Percentiles rank a stretch among this genome's conserved stretches.
Conservation (phyloP, 2,888 invertebrate genomes). For the Blastobasis lacticolella region DNA sequence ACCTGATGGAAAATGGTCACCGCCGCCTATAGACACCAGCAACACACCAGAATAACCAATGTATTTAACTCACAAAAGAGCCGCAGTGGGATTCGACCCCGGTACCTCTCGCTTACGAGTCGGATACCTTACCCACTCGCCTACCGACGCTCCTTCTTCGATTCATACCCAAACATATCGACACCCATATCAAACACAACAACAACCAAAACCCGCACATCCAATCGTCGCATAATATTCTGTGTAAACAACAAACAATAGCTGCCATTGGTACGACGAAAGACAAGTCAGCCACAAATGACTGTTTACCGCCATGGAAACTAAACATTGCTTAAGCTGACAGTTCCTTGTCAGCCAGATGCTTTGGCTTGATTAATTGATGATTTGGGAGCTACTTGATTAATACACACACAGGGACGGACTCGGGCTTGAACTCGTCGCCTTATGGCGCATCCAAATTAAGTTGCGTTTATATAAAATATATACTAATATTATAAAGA, state of each 20-base stretch:
- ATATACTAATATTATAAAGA: too few relatives aligned
- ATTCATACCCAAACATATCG: too few relatives aligned
- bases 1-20: too few relatives aligned
- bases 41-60: too few relatives aligned
- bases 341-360: constrained; percentile 68
- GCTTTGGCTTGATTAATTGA: constrained; percentile 71
- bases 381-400: constrained; percentile 58
- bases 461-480: too few relatives aligned
- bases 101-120: too few relatives aligned
- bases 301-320: constrained; percentile 60
- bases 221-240: constrained; percentile 30
- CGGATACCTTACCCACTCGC: too few relatives aligned
- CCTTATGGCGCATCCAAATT: too few relatives aligned
- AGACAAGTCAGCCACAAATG: constrained; percentile 51
- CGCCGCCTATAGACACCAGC: too few relatives aligned
- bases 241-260: constrained; percentile 56
- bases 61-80: too few relatives aligned
- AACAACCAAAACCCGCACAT: constrained; percentile 8
- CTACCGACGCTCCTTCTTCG: too few relatives aligned
- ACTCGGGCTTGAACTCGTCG: neutral
- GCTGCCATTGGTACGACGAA: constrained; percentile 33
- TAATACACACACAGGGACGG: constrained; percentile 40
- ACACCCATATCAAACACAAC: neutral
- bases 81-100: too few relatives aligned
- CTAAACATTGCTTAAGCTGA: constrained; percentile 69